Evolutionary conservation across 2,113 vertebrate species (phyloP).

Genomic region (Pipra filicauda): DNA sequence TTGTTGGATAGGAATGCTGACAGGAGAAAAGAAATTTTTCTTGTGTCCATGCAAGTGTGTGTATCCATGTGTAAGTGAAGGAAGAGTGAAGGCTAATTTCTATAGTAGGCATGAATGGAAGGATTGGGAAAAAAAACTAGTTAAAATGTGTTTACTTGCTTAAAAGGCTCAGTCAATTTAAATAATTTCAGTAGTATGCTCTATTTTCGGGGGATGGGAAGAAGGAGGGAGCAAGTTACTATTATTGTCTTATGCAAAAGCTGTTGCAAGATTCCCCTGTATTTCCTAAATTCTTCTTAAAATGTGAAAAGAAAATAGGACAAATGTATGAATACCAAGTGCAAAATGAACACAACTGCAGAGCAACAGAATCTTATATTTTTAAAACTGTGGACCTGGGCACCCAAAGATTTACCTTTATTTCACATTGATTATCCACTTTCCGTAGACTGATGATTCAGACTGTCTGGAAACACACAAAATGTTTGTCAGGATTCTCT

Average conservation of each 20-base stretch:
- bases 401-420: conserved; percentile 42
- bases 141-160: conserved; percentile 92
- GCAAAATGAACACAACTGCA: conserved; percentile 40
- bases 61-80: conserved; percentile 99
- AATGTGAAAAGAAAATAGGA: neutral
- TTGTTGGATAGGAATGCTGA: conserved; percentile 99
- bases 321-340: neutral
- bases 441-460: neutral
- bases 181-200: conserved; percentile 82
- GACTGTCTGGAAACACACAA: conserved; percentile 2
- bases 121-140: conserved; percentile 95
- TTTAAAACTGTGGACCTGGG: conserved; percentile 6
- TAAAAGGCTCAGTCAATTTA: conserved; percentile 86
- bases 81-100: conserved; percentile 99
- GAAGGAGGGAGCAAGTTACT: conserved; percentile 67
- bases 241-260: conserved; percentile 73
- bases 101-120: conserved; percentile 98
- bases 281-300: conserved; percentile 11
- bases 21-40: conserved; percentile 99
- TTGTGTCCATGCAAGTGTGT: conserved; percentile 99
- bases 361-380: conserved; percentile 34
- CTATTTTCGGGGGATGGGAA: conserved; percentile 66
- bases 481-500: neutral
- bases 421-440: conserved; percentile 14
- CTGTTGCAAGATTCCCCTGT: conserved; percentile 42